Evolutionary conservation across 2,888 invertebrate genomes (phyloP), one percentile per base, ranked within the genome.

Genomic region (Incurvaria masculella): DNA sequence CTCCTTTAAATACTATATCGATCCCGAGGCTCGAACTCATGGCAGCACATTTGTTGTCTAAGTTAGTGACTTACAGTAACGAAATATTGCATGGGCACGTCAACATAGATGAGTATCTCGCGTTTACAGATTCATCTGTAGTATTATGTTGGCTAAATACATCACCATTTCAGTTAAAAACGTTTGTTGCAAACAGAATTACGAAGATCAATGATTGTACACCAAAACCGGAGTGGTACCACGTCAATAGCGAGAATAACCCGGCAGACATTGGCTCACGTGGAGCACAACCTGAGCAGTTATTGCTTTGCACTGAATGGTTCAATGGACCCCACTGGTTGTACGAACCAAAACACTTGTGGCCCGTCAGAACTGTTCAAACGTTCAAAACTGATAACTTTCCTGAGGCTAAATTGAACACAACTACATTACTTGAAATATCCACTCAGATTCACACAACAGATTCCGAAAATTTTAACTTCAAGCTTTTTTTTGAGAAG

Each of bases 251-350:
- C 2, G 39, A 45, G 4, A 48, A 55, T 2, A 57, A 56, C 40
- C 53, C 55, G 6, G 55, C 55, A 2, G 55, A 56, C 40, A 45
- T 51, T 2, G 47, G 52, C 6, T 51, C 55, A 1, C 44, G 56
- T 51, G 54, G 55, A 19, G 23, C 45, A 4, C n/a, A 11, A 6
- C 49, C 52, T 11, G 11, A 51, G 21, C 42, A 52, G 33, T 21
- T 57, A 14, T 5, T 38, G 14, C 19, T 38, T 1, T 42, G 19
- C 8, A 17, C 42, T 18, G 26, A 50, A 6, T 57, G 57, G 57
- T 33, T 33, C 33, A 14, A 8, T 3, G 33, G 33, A 4, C 33
- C 33, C 3, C 11, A 8, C 14, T 33, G 33, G 33, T 14, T 33
- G 14, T 33, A 4, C 11, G 8, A 4, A 11, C 33, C 33, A 11